Percentiles rank a stretch among this genome's conserved stretches.
Evolutionary conservation across 2,113 vertebrate species (phyloP).

Genomic region (Eptesicus fuscus): DNA sequence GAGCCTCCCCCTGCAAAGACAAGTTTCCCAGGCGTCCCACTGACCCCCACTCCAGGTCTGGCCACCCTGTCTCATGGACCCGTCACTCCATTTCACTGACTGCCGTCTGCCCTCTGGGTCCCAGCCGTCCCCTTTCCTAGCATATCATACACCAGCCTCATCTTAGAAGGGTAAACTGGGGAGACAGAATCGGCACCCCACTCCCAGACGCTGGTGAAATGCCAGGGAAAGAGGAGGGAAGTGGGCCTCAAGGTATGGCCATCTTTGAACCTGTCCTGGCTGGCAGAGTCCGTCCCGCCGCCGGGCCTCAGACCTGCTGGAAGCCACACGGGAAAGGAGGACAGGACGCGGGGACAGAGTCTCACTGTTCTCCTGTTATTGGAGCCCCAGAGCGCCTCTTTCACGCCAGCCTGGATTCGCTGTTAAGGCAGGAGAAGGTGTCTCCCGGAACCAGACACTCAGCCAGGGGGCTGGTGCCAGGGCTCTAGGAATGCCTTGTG

Average conservation of each 20-base stretch:
- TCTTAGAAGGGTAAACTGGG: neutral
- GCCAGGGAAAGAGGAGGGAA: slow-evolving; percentile 48
- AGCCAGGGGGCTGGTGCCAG: neutral
- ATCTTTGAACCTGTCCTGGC: slow-evolving; percentile 29
- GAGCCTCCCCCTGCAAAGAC: neutral
- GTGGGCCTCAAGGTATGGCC: neutral
- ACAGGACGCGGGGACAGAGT: slow-evolving; percentile 57
- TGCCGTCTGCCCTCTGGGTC: neutral
- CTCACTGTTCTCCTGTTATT: slow-evolving; percentile 54
- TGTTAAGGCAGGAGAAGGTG: neutral
- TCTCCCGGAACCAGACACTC: neutral
- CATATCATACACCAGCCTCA: neutral
- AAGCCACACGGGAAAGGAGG: slow-evolving; percentile 40
- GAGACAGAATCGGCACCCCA: neutral
- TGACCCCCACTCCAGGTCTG: neutral
- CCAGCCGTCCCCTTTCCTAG: neutral
- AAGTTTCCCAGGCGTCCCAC: neutral
- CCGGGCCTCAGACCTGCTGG: neutral
- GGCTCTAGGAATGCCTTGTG: slow-evolving; percentile 46
- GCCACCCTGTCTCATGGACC: neutral
- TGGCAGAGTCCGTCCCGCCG: neutral
- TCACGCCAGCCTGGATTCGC: neutral
- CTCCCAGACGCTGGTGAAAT: neutral
- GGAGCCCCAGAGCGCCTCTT: neutral
- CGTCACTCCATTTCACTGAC: neutral